These are phyloP conservation scores for Aporophyla nigra DNA, from an alignment of 2,888 invertebrate genomes.

Conservation along the genomic window DNA sequence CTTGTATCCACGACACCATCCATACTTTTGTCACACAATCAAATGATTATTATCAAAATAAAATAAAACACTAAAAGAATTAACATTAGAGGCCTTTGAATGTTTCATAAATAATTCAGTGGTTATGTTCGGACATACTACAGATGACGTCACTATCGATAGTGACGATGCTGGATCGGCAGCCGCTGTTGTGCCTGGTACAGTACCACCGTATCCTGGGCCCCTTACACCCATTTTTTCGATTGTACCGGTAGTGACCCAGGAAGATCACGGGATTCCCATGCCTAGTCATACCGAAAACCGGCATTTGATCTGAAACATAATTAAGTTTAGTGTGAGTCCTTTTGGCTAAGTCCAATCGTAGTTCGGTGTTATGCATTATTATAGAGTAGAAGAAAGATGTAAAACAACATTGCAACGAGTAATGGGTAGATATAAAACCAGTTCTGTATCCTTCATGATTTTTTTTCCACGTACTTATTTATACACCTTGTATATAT, in stretches of 20 bases:
- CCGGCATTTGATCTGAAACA: slow-evolving; percentile 31
- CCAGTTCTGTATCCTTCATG: background rate
- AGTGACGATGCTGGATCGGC: slow-evolving; percentile 40
- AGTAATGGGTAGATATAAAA: background rate
- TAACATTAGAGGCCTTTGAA: background rate
- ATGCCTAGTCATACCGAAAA: slow-evolving; percentile 24
- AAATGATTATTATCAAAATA: background rate
- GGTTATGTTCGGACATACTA: slow-evolving; percentile 28
- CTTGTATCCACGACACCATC: no score
- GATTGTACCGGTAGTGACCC: slow-evolving; percentile 43
- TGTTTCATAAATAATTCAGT: slow-evolving; percentile 1
- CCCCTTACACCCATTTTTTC: slow-evolving; percentile 19
- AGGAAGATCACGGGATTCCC: slow-evolving; percentile 50
- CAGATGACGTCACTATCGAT: slow-evolving; percentile 10
- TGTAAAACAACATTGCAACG: background rate
- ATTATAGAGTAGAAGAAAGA: no score
- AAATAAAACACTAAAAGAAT: background rate
- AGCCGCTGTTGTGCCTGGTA: slow-evolving; percentile 27
- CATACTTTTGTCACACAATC: background rate
- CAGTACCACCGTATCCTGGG: slow-evolving; percentile 45
- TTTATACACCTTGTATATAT: background rate
- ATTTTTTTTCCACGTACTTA: background rate
- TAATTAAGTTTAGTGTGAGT: background rate
- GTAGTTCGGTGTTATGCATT: background rate
- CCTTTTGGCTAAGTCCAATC: background rate